Conservation (phyloP, 2,797 vertebrate genomes). For the Eulemur mongoz region DNA sequence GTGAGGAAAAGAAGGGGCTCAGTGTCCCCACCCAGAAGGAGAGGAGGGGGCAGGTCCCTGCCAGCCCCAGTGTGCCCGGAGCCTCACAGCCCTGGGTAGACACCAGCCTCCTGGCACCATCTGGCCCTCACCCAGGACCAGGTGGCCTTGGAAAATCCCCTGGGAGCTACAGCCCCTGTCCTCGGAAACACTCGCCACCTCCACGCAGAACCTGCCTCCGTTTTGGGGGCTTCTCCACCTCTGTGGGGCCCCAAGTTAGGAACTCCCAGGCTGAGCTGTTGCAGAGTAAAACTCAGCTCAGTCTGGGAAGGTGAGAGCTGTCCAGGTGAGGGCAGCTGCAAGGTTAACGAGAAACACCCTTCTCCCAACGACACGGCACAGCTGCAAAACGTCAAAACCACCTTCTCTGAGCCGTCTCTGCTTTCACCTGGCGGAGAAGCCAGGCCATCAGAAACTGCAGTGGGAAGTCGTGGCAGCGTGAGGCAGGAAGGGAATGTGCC, state of each 20-base stretch:
- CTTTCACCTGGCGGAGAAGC: neutral
- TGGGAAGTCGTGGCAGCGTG: neutral
- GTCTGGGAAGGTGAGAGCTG: no score
- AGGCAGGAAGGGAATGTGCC: neutral
- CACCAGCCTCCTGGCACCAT: neutral
- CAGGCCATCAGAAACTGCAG: neutral
- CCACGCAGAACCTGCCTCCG: rapidly evolving
- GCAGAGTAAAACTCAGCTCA: neutral
- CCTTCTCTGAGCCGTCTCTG: neutral
- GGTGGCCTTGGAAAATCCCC: neutral
- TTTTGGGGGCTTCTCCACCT: neutral
- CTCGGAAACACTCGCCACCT: neutral
- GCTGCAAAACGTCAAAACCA: neutral
- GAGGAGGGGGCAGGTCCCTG: neutral
- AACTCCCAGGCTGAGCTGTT: neutral
- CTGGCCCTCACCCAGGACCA: rapidly evolving
- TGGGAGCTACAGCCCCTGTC: neutral
- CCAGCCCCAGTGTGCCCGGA: neutral
- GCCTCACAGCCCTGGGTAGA: neutral
- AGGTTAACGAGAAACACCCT: neutral
- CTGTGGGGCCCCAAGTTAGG: neutral
- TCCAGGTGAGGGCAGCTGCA: no score
- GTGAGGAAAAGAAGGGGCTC: neutral
- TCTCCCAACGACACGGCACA: rapidly evolving
- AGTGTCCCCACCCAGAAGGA: neutral